Evolutionary conservation across 2,888 invertebrate genomes (phyloP), one percentile per base, ranked within the genome.

Genomic region (Andrena bicolor): DNA sequence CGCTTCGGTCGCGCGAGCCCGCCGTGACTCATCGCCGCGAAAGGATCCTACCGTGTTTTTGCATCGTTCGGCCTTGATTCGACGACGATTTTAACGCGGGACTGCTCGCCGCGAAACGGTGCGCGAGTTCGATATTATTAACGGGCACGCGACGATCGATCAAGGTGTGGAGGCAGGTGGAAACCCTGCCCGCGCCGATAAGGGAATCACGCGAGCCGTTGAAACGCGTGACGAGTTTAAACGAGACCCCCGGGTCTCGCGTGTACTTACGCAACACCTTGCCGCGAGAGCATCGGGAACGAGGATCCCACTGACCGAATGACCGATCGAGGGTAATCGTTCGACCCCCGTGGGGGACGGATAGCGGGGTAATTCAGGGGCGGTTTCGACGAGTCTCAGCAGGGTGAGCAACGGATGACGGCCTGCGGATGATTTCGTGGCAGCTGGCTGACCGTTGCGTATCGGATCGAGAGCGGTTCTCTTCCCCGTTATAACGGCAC

Each of bases 401-500:
- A 65, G 53, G 60, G 73, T 58, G 72, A 63, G 35, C 78, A 65
- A 66, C 68, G 76, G 61, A 51, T 70, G 53, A 85, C 79, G 41
- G 75, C 77, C 83, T 76, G 60, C 73, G 69, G 72, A 72, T 75
- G 82, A 75, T 83, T 84, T 87, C 70, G 48, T 66, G 35, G 71
- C 41, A 65, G 63, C 66, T 64, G 65, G 58, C 68, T 72, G 80
- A 80, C 64, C 71, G 68, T 69, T 56, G 53, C 20, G 13, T 8
- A 20, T 49, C 49, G 49, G 56, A 58, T 51, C 53, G 53, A 41
- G 60, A 63, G 41, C 16, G 66, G 64, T 70, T 26, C 66, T 41
- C 35, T 28, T 65, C 82, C 78, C 85, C 86, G 88, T 88, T 90
- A 86, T 89, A 90, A 90, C 90, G 89, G 85, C 86, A 82, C 73